Conservation (phyloP, 2,888 invertebrate species). For the Lumbricus terrestris region DNA sequence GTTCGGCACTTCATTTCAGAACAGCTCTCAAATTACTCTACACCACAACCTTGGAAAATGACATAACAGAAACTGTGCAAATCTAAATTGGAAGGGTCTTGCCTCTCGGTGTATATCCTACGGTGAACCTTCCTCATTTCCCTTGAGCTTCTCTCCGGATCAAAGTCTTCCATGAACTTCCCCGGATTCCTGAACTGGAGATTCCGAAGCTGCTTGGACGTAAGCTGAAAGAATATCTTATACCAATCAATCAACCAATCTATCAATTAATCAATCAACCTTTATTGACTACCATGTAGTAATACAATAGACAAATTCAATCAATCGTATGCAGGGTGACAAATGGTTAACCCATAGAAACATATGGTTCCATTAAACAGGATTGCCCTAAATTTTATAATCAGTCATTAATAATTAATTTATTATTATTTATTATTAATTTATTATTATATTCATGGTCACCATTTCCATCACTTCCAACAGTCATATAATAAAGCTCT, state of each 20-base stretch:
- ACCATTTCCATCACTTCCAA: too few relatives aligned
- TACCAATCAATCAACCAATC: background rate
- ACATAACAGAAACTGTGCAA: background rate
- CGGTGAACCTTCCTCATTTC: conserved; percentile 76
- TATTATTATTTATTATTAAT: too few relatives aligned
- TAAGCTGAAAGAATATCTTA: background rate
- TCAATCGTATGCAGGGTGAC: too few relatives aligned
- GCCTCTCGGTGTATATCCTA: conserved; percentile 64
- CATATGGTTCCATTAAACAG: too few relatives aligned
- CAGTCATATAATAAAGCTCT: too few relatives aligned
- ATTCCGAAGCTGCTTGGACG: conserved; percentile 45
- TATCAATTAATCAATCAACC: too few relatives aligned
- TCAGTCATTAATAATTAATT: too few relatives aligned
- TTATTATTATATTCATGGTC: too few relatives aligned
- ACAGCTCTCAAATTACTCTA: background rate
- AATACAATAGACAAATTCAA: too few relatives aligned
- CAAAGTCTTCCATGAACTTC: conserved; percentile 60
- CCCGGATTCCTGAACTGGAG: conserved; percentile 51
- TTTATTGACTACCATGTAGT: too few relatives aligned
- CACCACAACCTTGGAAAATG: background rate
- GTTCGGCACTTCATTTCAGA: background rate
- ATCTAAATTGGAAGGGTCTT: conserved; percentile 34
- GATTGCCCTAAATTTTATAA: too few relatives aligned
- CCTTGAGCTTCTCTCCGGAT: conserved; percentile 76
- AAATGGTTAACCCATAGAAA: too few relatives aligned